Evolutionary conservation across 2,888 invertebrate species (phyloP).

Genomic region (Microctonus hyperodae): DNA sequence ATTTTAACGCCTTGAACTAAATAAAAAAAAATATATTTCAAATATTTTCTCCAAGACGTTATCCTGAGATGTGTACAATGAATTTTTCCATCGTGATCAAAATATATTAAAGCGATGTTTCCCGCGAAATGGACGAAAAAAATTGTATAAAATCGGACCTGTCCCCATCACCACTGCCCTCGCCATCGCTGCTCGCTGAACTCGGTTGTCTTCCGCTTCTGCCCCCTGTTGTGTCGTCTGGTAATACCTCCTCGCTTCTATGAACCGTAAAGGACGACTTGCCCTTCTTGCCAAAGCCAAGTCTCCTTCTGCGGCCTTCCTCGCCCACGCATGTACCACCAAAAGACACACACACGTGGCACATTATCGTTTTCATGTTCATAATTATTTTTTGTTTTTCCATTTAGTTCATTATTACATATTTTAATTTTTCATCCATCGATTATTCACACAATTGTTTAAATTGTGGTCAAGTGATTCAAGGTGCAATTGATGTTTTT

Average conservation of each 20-base stretch:
- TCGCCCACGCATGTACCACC: conserved; percentile 63
- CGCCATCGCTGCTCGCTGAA: conserved; percentile 93
- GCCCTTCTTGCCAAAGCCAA: conserved; percentile 94
- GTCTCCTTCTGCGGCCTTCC: conserved; percentile 90
- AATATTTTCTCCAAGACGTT: no score
- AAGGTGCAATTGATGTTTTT: conserved; percentile 23
- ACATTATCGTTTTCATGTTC: conserved; percentile 52
- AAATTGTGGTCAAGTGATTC: conserved; percentile 29
- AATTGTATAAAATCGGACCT: conserved; percentile 68
- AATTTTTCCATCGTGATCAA: background rate
- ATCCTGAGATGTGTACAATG: background rate
- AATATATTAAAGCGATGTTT: conserved; percentile 3
- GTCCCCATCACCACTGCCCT: conserved; percentile 83
- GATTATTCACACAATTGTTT: conserved; percentile 23
- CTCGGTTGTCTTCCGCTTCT: conserved; percentile 77
- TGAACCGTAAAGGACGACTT: conserved; percentile 97
- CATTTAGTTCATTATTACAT: conserved; percentile 35
- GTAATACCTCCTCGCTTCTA: conserved; percentile 97
- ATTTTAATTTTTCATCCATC: conserved; percentile 24
- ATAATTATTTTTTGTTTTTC: conserved; percentile 34
- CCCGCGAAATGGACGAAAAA: background rate
- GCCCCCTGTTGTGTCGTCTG: conserved; percentile 72
- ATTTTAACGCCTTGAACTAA: background rate
- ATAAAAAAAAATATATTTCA: background rate
- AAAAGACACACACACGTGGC: conserved; percentile 57